Conservation (phyloP, 2,888 invertebrate genomes). For the Neria commutata region DNA sequence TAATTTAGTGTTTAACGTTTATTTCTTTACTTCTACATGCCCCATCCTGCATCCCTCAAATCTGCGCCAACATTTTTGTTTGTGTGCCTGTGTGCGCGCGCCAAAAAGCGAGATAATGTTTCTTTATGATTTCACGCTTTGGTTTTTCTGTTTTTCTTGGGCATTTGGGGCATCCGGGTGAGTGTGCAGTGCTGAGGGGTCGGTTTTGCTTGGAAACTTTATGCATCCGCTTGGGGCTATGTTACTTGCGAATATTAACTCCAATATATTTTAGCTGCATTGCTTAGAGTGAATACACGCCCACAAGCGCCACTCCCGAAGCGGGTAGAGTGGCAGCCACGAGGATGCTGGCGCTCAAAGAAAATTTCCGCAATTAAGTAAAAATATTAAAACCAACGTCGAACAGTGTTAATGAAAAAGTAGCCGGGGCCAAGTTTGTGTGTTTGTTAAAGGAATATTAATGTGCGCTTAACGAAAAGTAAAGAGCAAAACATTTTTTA, state of each 20-base stretch:
- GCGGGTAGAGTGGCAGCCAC: too few species aligned
- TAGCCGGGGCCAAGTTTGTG: too few species aligned
- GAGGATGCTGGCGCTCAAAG: conserved; percentile 1
- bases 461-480: too few species aligned
- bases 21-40: conserved; percentile 22
- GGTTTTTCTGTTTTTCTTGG: conserved; percentile 15
- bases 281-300: conserved; percentile 17
- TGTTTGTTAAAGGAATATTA: too few species aligned
- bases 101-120: conserved; percentile 31
- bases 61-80: conserved; percentile 19
- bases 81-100: background rate
- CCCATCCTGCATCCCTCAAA: background rate
- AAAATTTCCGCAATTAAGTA: conserved; percentile 25
- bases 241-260: background rate
- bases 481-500: too few species aligned
- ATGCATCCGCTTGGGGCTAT: background rate
- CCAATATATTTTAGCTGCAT: background rate
- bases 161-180: background rate
- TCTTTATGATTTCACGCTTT: conserved; percentile 38
- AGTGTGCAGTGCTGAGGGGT: too few species aligned
- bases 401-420: too few species aligned
- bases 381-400: conserved; percentile 9
- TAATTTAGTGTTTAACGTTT: conserved; percentile 22
- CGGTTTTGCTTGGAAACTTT: too few species aligned
- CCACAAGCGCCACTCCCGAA: background rate